Evolutionary conservation across 64 coral and sea anemone species (phyloP).

Genomic region (Pachyseris speciosa): DNA sequence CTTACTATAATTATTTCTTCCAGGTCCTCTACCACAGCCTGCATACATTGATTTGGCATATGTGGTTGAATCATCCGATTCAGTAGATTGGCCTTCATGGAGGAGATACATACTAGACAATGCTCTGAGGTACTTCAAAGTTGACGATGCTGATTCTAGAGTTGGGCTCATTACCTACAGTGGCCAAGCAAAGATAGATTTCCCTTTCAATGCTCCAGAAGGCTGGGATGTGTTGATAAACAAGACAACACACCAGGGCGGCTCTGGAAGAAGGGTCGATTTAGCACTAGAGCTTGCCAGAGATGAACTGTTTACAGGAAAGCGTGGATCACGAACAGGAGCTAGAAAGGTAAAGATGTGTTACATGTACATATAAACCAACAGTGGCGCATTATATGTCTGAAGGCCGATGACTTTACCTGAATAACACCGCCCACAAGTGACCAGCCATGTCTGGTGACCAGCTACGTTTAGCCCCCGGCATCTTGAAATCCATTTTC

Average conservation of each 20-base stretch:
- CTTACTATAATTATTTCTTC: neutral
- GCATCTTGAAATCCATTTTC: too few species aligned
- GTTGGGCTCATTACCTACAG: conserved; percentile 53
- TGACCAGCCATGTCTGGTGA: too few species aligned
- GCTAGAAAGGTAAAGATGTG: neutral
- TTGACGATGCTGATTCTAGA: conserved; percentile 1
- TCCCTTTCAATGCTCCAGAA: conserved; percentile 19
- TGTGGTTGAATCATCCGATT: conserved; percentile 63
- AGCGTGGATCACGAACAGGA: neutral
- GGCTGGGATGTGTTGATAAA: conserved; percentile 14
- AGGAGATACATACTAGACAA: conserved; percentile 37
- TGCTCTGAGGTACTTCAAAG: conserved; percentile 47
- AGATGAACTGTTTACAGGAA: conserved; percentile 8
- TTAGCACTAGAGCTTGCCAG: conserved; percentile 7
- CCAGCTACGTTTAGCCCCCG: too few species aligned
- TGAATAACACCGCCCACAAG: too few species aligned
- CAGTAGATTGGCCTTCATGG: conserved; percentile 54
- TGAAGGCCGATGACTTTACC: too few species aligned
- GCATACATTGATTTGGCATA: conserved; percentile 50
- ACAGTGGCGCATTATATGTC: too few species aligned
- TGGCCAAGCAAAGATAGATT: conserved; percentile 25
- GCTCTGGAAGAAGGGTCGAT: conserved; percentile 21
- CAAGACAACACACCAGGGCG: neutral
- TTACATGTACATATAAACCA: neutral
- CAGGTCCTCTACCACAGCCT: neutral